Evolutionary conservation across 1,140 invertebrate genomes (phyloP).

Genomic region (Drosophila simulans): DNA sequence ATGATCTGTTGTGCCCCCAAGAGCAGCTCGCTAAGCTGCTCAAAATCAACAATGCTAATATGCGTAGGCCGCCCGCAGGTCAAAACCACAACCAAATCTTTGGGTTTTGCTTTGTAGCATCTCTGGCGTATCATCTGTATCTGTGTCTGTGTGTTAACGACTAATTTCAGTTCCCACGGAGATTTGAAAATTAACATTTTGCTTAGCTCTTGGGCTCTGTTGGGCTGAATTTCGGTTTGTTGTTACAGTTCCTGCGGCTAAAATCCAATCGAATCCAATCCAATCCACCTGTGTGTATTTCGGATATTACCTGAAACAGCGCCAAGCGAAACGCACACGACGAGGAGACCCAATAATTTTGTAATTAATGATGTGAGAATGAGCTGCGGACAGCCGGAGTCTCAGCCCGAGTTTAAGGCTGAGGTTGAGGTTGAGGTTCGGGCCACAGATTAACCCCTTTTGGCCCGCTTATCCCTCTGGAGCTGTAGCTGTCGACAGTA

Average conservation of each 20-base stretch:
- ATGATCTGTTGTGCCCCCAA: conserved; percentile 16
- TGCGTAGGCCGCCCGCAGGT: conserved; percentile 74
- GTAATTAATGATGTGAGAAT: conserved; percentile 83
- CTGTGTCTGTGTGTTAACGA: conserved; percentile 62
- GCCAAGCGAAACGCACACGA: conserved; percentile 1
- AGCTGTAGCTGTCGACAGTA: conserved; percentile 80
- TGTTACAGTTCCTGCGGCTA: conserved; percentile 79
- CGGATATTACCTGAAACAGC: conserved; percentile 20
- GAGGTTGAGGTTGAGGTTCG: neutral
- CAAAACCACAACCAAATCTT: conserved; percentile 41
- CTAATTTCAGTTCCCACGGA: conserved; percentile 81
- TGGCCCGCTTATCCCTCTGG: conserved; percentile 44
- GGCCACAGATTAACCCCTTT: conserved; percentile 16
- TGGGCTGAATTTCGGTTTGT: conserved; percentile 35
- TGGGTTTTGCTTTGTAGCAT: neutral
- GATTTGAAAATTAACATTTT: conserved; percentile 82
- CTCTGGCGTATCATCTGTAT: conserved; percentile 19
- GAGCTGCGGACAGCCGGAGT: conserved; percentile 60
- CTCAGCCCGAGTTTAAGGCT: conserved; percentile 1
- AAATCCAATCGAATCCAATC: conserved; percentile 29
- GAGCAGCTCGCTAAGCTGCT: conserved; percentile 10
- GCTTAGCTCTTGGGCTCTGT: conserved; percentile 39
- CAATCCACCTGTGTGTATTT: conserved; percentile 61
- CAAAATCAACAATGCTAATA: conserved; percentile 80
- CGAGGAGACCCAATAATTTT: conserved; percentile 69